phyloP scores from a whole-genome alignment of 2,888 invertebrate species.

The Epistrophe grossulariae region DNA sequence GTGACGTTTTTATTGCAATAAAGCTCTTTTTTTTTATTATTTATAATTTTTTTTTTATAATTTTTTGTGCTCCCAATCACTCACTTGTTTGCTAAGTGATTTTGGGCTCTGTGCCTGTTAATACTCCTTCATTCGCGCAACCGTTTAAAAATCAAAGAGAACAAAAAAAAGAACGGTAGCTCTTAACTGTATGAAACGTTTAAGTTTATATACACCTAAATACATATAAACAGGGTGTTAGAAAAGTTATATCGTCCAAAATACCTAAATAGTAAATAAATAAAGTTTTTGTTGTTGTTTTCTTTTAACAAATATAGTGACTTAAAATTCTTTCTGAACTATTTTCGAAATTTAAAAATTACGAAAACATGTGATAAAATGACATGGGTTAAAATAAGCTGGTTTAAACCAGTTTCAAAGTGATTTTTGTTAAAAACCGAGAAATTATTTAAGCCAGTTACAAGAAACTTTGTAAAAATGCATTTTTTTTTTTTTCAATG shows the following conservation, averaged over 20 bases:
- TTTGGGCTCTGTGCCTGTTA: slow-evolving; percentile 39
- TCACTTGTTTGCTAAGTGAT: slow-evolving; percentile 68
- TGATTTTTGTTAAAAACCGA: no score
- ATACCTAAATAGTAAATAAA: not conserved
- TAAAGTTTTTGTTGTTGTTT: no score
- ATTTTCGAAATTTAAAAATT: no score
- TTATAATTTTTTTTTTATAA: slow-evolving; percentile 18
- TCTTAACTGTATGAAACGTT: not conserved
- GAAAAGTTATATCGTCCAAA: not conserved
- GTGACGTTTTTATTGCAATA: slow-evolving; percentile 61
- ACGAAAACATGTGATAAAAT: no score
- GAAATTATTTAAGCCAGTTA: no score
- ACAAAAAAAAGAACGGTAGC: not conserved
- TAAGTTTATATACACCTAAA: not conserved
- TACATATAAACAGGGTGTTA: not conserved
- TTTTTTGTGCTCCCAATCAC: slow-evolving; percentile 41
- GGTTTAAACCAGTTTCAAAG: no score
- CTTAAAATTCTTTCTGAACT: no score
- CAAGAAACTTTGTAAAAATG: no score
- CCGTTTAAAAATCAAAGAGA: slow-evolving; percentile 11
- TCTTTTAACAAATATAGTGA: no score
- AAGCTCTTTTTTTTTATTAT: slow-evolving; percentile 2
- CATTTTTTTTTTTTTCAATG: no score
- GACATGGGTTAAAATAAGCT: no score
- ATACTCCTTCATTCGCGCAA: slow-evolving; percentile 24